These are phyloP conservation scores for Hyposmocoma kahamanoa DNA, from an alignment of 1,140 invertebrate genomes.

Conservation along the genomic window DNA sequence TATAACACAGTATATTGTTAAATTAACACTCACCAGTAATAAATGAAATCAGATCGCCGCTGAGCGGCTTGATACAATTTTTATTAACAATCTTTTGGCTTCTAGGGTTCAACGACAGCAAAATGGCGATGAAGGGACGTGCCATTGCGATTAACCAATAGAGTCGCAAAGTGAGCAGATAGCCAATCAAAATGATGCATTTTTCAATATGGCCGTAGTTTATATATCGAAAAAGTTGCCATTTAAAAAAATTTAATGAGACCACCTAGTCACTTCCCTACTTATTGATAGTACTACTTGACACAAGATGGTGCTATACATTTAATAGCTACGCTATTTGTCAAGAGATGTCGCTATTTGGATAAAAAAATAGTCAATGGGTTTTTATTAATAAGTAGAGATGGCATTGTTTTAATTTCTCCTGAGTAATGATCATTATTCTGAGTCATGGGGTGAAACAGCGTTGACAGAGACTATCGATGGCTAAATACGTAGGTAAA, in stretches of 20 bases:
- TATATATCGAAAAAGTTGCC: constrained; percentile 51
- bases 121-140: constrained; percentile 43
- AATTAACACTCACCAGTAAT: constrained; percentile 37
- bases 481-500: too few relatives aligned
- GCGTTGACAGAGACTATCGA: too few relatives aligned
- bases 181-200: constrained; percentile 65
- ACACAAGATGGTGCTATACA: too few relatives aligned
- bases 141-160: constrained; percentile 13
- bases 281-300: constrained; percentile 5
- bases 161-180: constrained; percentile 8
- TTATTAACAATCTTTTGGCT: constrained; percentile 9
- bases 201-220: constrained; percentile 31
- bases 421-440: background rate
- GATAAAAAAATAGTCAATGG: background rate
- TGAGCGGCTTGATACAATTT: constrained; percentile 45
- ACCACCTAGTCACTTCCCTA: background rate
- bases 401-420: background rate
- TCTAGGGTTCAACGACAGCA: constrained; percentile 18
- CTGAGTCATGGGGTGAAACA: too few relatives aligned
- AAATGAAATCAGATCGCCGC: constrained; percentile 41
- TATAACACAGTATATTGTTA: constrained; percentile 7
- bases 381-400: background rate
- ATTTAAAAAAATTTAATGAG: constrained; percentile 17
- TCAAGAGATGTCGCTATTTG: constrained; percentile 7
- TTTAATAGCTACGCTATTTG: constrained; percentile 2